Percentiles rank a stretch among this genome's conserved stretches.
Conservation (phyloP, 2,888 invertebrate species). For the Neocrepidodera transversa region DNA sequence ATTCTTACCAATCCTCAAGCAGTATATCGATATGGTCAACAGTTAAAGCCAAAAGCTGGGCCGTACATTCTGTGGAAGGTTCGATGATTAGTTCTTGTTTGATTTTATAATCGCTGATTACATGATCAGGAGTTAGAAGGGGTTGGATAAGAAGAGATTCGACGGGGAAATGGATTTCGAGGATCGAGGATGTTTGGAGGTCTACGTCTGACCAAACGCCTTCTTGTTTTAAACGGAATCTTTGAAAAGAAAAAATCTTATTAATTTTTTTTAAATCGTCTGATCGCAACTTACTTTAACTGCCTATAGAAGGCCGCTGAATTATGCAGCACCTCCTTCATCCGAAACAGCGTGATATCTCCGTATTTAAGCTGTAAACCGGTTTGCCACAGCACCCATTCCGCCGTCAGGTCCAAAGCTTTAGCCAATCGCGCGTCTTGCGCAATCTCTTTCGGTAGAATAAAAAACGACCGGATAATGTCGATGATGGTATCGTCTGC, state of each 20-base stretch:
- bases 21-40: constrained; percentile 96
- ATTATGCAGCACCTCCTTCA: constrained; percentile 77
- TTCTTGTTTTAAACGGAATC: constrained; percentile 79
- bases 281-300: constrained; percentile 54
- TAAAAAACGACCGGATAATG: constrained; percentile 77
- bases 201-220: constrained; percentile 88
- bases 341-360: constrained; percentile 78
- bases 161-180: constrained; percentile 86
- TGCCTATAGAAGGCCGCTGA: constrained; percentile 63
- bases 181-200: constrained; percentile 77
- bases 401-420: constrained; percentile 74
- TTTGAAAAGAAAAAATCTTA: constrained; percentile 6
- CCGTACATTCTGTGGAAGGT: constrained; percentile 79
- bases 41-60: constrained; percentile 83
- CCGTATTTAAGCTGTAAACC: constrained; percentile 88
- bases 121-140: constrained; percentile 51
- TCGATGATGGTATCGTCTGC: constrained; percentile 87
- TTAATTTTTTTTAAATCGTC: too few species aligned
- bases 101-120: constrained; percentile 48
- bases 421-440: constrained; percentile 68
- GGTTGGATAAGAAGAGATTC: constrained; percentile 68
- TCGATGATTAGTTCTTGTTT: constrained; percentile 70
- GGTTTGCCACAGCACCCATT: constrained; percentile 94
- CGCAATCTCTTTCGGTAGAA: constrained; percentile 73
- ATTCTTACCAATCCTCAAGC: constrained; percentile 89